These are phyloP conservation scores for Phoeniculus purpureus DNA, from an alignment of 2,797 vertebrate genomes.

Conservation along the genomic window DNA sequence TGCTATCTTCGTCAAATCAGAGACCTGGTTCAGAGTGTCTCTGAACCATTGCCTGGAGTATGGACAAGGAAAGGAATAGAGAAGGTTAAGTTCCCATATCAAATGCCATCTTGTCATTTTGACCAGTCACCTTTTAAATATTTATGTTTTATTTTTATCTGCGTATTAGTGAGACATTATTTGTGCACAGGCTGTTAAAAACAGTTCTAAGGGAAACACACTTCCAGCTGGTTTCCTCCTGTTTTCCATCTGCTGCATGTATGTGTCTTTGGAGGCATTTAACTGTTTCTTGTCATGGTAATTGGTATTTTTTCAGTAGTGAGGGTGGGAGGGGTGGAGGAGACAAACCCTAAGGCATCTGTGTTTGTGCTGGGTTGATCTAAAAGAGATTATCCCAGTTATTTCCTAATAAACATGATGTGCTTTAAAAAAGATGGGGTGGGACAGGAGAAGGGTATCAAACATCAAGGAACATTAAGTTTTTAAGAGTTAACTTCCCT, in stretches of 20 bases:
- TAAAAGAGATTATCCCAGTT: conserved; percentile 66
- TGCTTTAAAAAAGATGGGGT: conserved; percentile 52
- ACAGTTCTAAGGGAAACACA: conserved; percentile 82
- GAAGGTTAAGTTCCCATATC: neutral
- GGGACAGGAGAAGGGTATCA: conserved; percentile 21
- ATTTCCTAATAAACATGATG: conserved; percentile 61
- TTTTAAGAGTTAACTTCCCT: conserved; percentile 77
- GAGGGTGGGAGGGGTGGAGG: conserved; percentile 64
- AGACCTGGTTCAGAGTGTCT: neutral
- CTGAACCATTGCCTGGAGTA: neutral
- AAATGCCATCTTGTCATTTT: conserved; percentile 63
- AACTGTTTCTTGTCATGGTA: conserved; percentile 79
- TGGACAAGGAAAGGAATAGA: neutral
- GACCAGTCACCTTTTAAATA: conserved; percentile 81
- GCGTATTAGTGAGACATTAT: conserved; percentile 77
- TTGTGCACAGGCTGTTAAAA: conserved; percentile 82
- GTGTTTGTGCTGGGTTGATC: conserved; percentile 55
- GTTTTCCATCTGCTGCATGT: conserved; percentile 81
- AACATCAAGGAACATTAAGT: conserved; percentile 48
- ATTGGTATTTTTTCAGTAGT: conserved; percentile 77
- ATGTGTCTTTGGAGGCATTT: conserved; percentile 74
- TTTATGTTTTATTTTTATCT: conserved; percentile 82
- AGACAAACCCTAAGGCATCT: conserved; percentile 72
- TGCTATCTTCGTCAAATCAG: neutral
- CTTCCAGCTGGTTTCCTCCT: conserved; percentile 83